Percentiles rank a stretch among this genome's conserved stretches.
phyloP scores from a whole-genome alignment of 1,140 invertebrate species.

The Aphis gossypii region DNA sequence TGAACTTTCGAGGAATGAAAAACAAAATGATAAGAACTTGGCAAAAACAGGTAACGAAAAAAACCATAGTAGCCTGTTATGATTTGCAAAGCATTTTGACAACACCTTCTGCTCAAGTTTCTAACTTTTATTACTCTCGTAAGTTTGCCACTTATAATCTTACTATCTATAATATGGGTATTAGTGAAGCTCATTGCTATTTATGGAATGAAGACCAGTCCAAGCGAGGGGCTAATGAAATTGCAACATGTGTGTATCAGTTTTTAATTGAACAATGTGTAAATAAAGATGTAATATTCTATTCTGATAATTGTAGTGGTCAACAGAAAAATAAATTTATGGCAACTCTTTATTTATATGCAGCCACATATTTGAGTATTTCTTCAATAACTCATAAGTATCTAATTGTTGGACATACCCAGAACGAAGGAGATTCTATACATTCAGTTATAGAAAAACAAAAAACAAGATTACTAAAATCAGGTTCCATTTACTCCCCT shows the following conservation, averaged over 20 bases:
- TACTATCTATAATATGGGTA: not conserved
- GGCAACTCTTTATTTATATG: not conserved
- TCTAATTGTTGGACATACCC: not conserved
- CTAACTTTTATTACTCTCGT: not conserved
- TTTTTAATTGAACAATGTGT: not conserved
- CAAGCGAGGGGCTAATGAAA: not conserved
- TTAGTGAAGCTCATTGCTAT: not conserved
- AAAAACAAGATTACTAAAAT: not conserved
- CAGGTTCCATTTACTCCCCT: constrained; percentile 25
- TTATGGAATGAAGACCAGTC: not conserved
- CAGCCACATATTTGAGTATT: not conserved
- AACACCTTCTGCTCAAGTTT: not conserved
- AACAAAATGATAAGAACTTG: not conserved
- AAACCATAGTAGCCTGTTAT: not conserved
- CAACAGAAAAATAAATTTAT: not conserved
- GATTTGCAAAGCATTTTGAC: constrained; percentile 6
- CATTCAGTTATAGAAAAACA: constrained; percentile 3
- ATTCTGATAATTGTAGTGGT: not conserved
- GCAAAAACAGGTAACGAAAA: not conserved
- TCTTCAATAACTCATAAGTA: constrained; percentile 8
- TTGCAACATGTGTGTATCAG: not conserved
- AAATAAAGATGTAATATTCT: not conserved
- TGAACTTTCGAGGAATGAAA: not conserved
- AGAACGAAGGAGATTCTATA: not conserved
- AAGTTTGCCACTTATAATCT: constrained; percentile 14